These are phyloP conservation scores for Glomeris maerens DNA, from an alignment of 1,140 invertebrate species.

Conservation along the genomic window DNA sequence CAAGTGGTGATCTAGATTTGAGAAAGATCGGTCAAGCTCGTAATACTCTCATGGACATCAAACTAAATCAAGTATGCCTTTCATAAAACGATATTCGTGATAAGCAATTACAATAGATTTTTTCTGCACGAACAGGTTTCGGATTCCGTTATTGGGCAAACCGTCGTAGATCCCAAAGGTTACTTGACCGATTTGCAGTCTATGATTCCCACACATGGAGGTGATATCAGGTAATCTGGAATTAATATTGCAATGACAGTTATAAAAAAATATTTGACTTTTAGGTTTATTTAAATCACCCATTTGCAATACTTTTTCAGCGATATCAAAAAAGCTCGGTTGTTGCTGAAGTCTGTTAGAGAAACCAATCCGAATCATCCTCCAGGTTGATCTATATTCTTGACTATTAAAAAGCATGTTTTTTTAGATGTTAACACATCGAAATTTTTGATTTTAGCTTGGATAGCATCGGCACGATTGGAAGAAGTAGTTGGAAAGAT, in stretches of 20 bases:
- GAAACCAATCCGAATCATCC: constrained; percentile 99
- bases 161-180: constrained; percentile 98
- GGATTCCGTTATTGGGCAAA: constrained; percentile 96
- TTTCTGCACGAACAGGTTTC: no score
- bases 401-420: not conserved
- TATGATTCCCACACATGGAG: constrained; percentile 96
- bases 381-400: constrained; percentile 38
- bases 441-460: constrained; percentile 47
- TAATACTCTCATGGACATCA: constrained; percentile 99
- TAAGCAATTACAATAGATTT: no score
- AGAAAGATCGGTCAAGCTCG: constrained; percentile 97
- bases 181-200: constrained; percentile 97
- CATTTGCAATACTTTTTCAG: constrained; percentile 27
- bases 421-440: constrained; percentile 6
- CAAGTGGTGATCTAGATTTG: constrained; percentile 86
- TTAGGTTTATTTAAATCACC: constrained; percentile 5
- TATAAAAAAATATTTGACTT: constrained; percentile 6
- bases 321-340: constrained; percentile 94
- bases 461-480: constrained; percentile 96
- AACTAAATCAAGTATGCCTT: constrained; percentile 63
- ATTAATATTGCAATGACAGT: constrained; percentile 3
- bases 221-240: constrained; percentile 71
- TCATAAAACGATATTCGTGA: no score
- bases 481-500: constrained; percentile 99
- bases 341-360: constrained; percentile 91